Percentiles rank a stretch among this genome's conserved stretches.
Conservation (phyloP, 1,140 invertebrate species). For the Rhynchophorus ferrugineus region DNA sequence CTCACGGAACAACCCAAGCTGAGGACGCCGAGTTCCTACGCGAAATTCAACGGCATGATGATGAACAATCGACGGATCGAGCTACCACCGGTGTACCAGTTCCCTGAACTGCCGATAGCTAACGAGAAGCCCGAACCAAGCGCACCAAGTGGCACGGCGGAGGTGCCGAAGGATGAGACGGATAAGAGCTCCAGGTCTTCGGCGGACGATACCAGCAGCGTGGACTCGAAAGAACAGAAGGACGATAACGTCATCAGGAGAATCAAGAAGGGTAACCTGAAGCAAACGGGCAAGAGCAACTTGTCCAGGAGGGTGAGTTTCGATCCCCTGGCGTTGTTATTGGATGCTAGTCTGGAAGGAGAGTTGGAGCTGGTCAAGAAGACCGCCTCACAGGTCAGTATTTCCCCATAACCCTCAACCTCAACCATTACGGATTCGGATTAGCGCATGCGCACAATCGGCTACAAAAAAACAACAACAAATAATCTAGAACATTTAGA, state of each 20-base stretch:
- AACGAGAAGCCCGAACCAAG: slow-evolving; percentile 21
- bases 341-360: slow-evolving; percentile 96
- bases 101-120: slow-evolving; percentile 49
- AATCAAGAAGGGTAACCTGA: slow-evolving; percentile 69
- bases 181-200: slow-evolving; percentile 43
- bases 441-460: no score
- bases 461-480: no score
- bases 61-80: slow-evolving; percentile 68
- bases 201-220: slow-evolving; percentile 18
- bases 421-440: no score
- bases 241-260: slow-evolving; percentile 51
- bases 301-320: slow-evolving; percentile 85
- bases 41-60: slow-evolving; percentile 49
- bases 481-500: no score
- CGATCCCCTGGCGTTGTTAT: slow-evolving; percentile 88
- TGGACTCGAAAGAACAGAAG: slow-evolving; percentile 17
- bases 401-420: no score
- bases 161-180: slow-evolving; percentile 42
- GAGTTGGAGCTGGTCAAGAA: slow-evolving; percentile 95
- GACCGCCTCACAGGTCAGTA: slow-evolving; percentile 79
- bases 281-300: slow-evolving; percentile 61
- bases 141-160: slow-evolving; percentile 7
- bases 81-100: slow-evolving; percentile 73
- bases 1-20: slow-evolving; percentile 68
- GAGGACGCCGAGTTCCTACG: slow-evolving; percentile 49